phyloP scores from a whole-genome alignment of 2,797 vertebrate species.

The Galaxias olidus region DNA sequence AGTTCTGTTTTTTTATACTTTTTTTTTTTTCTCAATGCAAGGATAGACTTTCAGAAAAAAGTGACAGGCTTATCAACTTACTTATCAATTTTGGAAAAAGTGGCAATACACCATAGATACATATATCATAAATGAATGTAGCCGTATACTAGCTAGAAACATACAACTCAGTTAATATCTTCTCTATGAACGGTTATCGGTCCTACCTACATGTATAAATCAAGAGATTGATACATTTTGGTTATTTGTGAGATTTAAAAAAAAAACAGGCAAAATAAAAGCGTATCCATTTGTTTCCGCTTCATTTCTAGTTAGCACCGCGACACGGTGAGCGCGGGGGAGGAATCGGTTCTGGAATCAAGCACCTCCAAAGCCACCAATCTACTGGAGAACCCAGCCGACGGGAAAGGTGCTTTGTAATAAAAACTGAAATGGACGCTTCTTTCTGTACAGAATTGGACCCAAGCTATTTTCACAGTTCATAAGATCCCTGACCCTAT shows the following conservation, averaged over 20 bases:
- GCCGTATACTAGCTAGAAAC: conserved; percentile 74
- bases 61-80: conserved; percentile 91
- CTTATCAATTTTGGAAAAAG: conserved; percentile 83
- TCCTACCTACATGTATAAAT: conserved; percentile 77
- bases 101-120: conserved; percentile 88
- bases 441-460: conserved; percentile 99
- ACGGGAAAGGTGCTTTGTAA: conserved; percentile 82
- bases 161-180: conserved; percentile 75
- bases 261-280: conserved; percentile 85
- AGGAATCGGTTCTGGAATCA: conserved; percentile 71
- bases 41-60: conserved; percentile 88
- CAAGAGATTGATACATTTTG: conserved; percentile 88
- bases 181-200: conserved; percentile 76
- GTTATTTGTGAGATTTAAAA: conserved; percentile 88
- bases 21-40: conserved; percentile 65
- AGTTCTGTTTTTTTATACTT: conserved; percentile 56
- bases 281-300: conserved; percentile 75
- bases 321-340: conserved; percentile 62
- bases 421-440: conserved; percentile 85
- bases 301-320: conserved; percentile 53
- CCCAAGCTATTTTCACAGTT: conserved; percentile 99
- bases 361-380: conserved; percentile 80
- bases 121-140: conserved; percentile 49
- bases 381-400: conserved; percentile 85
- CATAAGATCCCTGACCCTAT: conserved; percentile 96